Base-by-base conservation (phyloP, 2,888 invertebrate species). In the Drosophila eohydei region DNA sequence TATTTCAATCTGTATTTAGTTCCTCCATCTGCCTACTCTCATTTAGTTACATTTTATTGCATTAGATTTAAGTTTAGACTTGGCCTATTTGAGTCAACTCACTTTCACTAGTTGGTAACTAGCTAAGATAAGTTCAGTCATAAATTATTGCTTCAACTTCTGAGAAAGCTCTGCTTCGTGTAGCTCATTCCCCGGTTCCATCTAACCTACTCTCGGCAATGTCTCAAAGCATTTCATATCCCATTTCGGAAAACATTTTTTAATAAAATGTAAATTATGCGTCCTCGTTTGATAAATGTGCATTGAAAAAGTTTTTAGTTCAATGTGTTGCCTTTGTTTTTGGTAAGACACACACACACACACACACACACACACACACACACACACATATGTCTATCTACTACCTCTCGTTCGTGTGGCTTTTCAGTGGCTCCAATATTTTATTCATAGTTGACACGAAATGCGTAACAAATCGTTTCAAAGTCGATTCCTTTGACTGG, bases 381-480 rank as follows among this genome's bases (percentile, higher is more conserved):
- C n/a, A 43, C 8, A 43, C 4, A 41, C 41, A 41, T 14, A 14
- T 38, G 14, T 36, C 21, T 56, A 34, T 51, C 54, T 59, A 55
- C 28, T 63, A 41, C 28, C 26, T 56, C 32, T 65, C 8, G 26
- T 26, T 65, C 51, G 70, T 74, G 79, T 73, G 87, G 79, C 64
- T 83, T 79, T 81, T 78, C 75, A 71, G 83, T 83, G 74, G 80
- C 85, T 69, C 73, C 80, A 88, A 86, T 86, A 86, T 86, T 88
- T 86, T 86, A 86, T 86, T 83, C 88, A 87, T 88, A 86, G 85
- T 86, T 86, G 85, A 88, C 85, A 86, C 81, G 87, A 88, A 88
- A 86, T 83, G 85, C 88, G 88, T 88, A 88, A 86, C 85, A 83
- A 86, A 86, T 86, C 89, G 88, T 78, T 86, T 81, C 75, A 71